These are phyloP conservation scores for Dynastes grantii DNA, from an alignment of 2,888 invertebrate species.

Conservation along the genomic window DNA sequence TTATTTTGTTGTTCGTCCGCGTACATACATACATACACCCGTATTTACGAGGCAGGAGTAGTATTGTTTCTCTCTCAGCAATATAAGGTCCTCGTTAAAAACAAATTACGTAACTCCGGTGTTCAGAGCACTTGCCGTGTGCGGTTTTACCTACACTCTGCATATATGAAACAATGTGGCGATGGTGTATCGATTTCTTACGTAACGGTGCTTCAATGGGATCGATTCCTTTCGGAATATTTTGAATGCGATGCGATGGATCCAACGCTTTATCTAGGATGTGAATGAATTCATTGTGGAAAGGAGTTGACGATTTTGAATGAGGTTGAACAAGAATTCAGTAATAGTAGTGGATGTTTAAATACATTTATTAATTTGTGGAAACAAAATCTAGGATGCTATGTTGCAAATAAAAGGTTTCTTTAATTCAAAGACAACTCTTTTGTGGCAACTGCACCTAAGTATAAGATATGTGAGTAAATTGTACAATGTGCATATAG, in stretches of 20 bases:
- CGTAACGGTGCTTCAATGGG: background rate
- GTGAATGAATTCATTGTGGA: too few species aligned
- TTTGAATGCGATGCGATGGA: background rate
- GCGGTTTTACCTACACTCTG: background rate
- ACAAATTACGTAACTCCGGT: constrained; percentile 16
- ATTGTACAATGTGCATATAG: too few species aligned
- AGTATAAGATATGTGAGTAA: too few species aligned
- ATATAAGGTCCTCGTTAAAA: constrained; percentile 20
- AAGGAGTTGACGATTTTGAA: too few species aligned
- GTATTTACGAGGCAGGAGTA: background rate
- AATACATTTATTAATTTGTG: too few species aligned
- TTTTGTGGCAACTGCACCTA: too few species aligned
- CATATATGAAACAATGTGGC: background rate
- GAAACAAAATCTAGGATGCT: too few species aligned
- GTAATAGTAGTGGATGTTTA: too few species aligned
- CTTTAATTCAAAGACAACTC: too few species aligned
- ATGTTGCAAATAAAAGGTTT: too few species aligned
- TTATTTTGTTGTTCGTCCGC: constrained; percentile 13
- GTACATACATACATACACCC: background rate
- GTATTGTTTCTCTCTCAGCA: background rate
- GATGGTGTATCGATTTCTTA: background rate
- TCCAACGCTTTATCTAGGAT: too few species aligned
- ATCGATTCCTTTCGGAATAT: constrained; percentile 2
- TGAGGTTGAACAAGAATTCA: too few species aligned
- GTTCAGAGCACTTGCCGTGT: background rate